Conservation (phyloP, 2,888 invertebrate genomes). For the Brenthis hecate region DNA sequence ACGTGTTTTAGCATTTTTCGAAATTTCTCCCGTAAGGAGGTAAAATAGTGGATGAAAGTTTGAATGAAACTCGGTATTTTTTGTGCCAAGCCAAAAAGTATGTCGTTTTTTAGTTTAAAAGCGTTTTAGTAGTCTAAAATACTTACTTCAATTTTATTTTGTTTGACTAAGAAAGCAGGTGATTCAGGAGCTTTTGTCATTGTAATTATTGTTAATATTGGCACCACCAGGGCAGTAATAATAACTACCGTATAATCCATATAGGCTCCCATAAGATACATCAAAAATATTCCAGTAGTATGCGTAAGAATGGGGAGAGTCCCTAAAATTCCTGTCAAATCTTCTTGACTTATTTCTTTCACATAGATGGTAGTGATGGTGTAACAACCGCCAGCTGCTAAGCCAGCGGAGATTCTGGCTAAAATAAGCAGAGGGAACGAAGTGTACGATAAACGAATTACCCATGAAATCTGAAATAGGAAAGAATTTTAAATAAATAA, state of each 20-base stretch:
- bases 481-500: neutral
- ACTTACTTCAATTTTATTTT: constrained; percentile 56
- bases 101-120: too few species aligned
- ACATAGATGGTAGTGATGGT: constrained; percentile 57
- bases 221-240: constrained; percentile 49
- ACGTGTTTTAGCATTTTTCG: too few species aligned
- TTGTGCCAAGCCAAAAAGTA: too few species aligned
- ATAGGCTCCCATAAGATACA: constrained; percentile 57
- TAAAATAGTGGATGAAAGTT: too few species aligned
- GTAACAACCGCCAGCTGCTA: constrained; percentile 55
- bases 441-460: constrained; percentile 54
- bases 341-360: constrained; percentile 59
- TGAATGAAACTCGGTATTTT: too few species aligned
- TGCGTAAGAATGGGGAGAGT: constrained; percentile 50
- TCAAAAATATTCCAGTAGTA: constrained; percentile 54
- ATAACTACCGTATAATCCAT: constrained; percentile 54
- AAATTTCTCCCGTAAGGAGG: too few species aligned
- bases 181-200: constrained; percentile 63
- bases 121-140: neutral
- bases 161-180: constrained; percentile 60
- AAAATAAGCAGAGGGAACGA: constrained; percentile 49
- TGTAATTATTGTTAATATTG: constrained; percentile 47
- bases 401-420: constrained; percentile 51
- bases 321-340: constrained; percentile 55
- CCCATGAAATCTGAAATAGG: constrained; percentile 59